Evolutionary conservation across 2,113 vertebrate genomes (phyloP).

Genomic region (Marcusenius ussheri): DNA sequence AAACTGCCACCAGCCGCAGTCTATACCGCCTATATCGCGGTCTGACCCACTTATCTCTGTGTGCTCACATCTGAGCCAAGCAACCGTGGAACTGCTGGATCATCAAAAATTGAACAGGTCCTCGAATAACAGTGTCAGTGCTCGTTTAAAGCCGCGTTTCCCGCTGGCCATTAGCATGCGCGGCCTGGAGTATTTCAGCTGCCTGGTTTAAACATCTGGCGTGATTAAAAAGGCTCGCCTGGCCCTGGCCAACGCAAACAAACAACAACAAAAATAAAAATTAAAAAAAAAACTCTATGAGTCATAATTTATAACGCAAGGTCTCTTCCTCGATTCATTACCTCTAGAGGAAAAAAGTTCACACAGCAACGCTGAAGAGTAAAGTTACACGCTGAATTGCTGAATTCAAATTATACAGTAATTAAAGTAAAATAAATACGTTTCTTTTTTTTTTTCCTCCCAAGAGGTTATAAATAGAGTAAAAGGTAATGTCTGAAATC

Average conservation of each 20-base stretch:
- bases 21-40: background rate
- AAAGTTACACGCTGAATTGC: background rate
- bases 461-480: slow-evolving; percentile 17
- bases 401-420: background rate
- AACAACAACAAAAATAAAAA: background rate
- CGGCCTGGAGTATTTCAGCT: background rate
- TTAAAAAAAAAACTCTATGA: background rate
- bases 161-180: background rate
- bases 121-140: background rate
- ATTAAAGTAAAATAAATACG: slow-evolving; percentile 14
- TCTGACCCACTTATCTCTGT: slow-evolving; percentile 20
- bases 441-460: background rate
- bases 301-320: background rate
- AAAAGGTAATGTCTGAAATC: slow-evolving; percentile 19
- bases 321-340: background rate
- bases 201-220: background rate
- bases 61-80: slow-evolving; percentile 11
- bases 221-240: background rate
- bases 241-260: background rate
- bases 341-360: background rate
- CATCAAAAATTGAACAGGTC: slow-evolving; percentile 17
- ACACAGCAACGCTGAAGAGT: background rate
- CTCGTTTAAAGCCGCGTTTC: background rate
- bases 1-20: background rate
- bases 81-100: background rate